phyloP scores from a whole-genome alignment of 92 coral and sea anemone genomes.

The Parazoanthus darwini region DNA sequence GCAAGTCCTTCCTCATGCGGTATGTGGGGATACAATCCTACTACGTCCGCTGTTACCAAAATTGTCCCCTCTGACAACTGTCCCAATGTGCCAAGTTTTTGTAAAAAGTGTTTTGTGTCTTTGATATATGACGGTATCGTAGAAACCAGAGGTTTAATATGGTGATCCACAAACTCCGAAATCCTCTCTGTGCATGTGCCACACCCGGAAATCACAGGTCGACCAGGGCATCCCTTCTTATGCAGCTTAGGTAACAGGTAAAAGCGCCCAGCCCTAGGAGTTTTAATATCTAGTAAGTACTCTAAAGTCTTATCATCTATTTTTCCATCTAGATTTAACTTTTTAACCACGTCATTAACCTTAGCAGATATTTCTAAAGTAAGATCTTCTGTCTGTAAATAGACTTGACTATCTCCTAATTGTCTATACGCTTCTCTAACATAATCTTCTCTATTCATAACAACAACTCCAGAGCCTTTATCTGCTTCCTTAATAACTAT shows the following conservation, averaged over 20 bases:
- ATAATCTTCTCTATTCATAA: no score
- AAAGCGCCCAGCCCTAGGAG: slow-evolving; percentile 21
- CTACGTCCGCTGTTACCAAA: slow-evolving; percentile 32
- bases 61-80: slow-evolving; percentile 22
- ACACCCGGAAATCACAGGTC: slow-evolving; percentile 38
- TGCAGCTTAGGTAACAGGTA: slow-evolving; percentile 29
- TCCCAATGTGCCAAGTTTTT: neutral
- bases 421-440: neutral
- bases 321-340: slow-evolving; percentile 9
- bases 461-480: neutral
- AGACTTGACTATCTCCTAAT: neutral
- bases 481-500: slow-evolving; percentile 12
- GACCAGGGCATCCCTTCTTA: slow-evolving; percentile 20
- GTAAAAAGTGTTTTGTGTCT: slow-evolving; percentile 37
- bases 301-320: slow-evolving; percentile 18
- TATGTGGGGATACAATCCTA: slow-evolving; percentile 33
- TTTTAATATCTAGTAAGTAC: slow-evolving; percentile 9
- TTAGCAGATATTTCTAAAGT: slow-evolving; percentile 20
- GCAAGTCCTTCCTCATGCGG: slow-evolving; percentile 42
- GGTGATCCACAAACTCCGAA: slow-evolving; percentile 40
- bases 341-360: slow-evolving; percentile 1
- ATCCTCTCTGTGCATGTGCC: slow-evolving; percentile 39
- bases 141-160: slow-evolving; percentile 41
- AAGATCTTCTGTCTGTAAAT: slow-evolving; percentile 11
- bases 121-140: slow-evolving; percentile 1